Evolutionary conservation across 2,797 vertebrate genomes (phyloP).

Genomic region (Protonibea diacanthus): DNA sequence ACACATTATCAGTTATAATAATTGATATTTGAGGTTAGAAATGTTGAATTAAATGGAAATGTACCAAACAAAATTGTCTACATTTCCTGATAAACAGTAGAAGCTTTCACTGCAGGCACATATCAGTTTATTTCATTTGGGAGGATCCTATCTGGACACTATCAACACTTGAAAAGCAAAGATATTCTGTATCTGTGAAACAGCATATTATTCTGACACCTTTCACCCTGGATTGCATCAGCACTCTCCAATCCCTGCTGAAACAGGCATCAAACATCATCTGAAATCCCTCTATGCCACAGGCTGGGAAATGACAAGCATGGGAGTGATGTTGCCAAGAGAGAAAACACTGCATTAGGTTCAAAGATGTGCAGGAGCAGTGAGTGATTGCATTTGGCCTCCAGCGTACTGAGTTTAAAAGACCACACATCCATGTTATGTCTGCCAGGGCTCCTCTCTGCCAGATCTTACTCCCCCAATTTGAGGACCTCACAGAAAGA

Average conservation of each 20-base stretch:
- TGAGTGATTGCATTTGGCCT: slow-evolving; percentile 53
- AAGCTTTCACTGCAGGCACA: not conserved
- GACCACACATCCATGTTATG: slow-evolving; percentile 80
- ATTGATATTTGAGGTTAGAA: not conserved
- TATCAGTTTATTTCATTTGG: not conserved
- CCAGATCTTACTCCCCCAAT: slow-evolving; percentile 79
- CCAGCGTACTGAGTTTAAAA: slow-evolving; percentile 38
- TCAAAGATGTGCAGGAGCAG: slow-evolving; percentile 37
- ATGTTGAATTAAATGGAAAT: not conserved
- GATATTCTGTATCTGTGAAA: slow-evolving; percentile 1
- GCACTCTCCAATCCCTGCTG: slow-evolving; percentile 13
- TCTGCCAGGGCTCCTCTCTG: slow-evolving; percentile 74
- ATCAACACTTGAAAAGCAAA: not conserved
- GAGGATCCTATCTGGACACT: too few relatives aligned
- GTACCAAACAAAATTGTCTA: not conserved
- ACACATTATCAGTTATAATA: not conserved
- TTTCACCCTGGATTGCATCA: slow-evolving; percentile 8
- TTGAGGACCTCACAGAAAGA: slow-evolving; percentile 88
- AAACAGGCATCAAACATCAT: slow-evolving; percentile 36
- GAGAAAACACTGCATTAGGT: slow-evolving; percentile 43
- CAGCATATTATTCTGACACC: slow-evolving; percentile 11
- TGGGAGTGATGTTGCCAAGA: slow-evolving; percentile 14
- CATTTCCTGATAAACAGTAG: not conserved
- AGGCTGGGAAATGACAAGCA: slow-evolving; percentile 15
- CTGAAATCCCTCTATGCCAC: slow-evolving; percentile 28